phyloP scores from a whole-genome alignment of 2,113 vertebrate genomes.

The Probosciger aterrimus region DNA sequence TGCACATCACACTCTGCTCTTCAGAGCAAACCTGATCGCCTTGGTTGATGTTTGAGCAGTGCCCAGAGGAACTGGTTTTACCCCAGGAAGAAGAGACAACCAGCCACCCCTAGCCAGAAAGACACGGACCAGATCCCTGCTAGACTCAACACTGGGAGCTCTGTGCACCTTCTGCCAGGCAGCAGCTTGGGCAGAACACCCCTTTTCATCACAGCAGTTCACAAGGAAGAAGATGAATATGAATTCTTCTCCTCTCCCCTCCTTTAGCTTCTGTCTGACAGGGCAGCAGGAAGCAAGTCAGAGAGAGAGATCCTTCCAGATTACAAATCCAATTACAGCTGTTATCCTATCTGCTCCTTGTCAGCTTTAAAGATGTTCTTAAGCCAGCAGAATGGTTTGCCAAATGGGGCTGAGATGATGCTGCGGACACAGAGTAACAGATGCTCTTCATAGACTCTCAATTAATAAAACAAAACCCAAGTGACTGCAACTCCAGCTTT shows the following conservation, averaged over 20 bases:
- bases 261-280: background rate
- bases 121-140: background rate
- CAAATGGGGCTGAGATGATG: background rate
- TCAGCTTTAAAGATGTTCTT: background rate
- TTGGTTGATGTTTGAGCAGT: background rate
- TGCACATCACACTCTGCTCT: background rate
- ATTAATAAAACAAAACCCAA: constrained; percentile 10
- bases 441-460: background rate
- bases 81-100: background rate
- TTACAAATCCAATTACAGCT: background rate
- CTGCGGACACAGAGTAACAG: constrained; percentile 5
- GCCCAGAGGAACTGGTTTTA: background rate
- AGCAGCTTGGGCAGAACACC: background rate
- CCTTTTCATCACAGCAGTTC: background rate
- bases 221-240: background rate
- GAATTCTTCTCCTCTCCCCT: background rate
- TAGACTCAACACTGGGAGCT: background rate
- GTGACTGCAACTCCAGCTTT: background rate
- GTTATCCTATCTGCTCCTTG: background rate
- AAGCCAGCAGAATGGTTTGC: background rate
- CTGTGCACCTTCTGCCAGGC: background rate
- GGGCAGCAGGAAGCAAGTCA: background rate
- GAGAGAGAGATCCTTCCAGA: background rate
- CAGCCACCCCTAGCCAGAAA: background rate
- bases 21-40: background rate